A percentile compares a stretch with the other conserved stretches of the same genome.
These are phyloP conservation scores for Amia ocellicauda DNA, from an alignment of 2,113 vertebrate species.

Conservation along the genomic window DNA sequence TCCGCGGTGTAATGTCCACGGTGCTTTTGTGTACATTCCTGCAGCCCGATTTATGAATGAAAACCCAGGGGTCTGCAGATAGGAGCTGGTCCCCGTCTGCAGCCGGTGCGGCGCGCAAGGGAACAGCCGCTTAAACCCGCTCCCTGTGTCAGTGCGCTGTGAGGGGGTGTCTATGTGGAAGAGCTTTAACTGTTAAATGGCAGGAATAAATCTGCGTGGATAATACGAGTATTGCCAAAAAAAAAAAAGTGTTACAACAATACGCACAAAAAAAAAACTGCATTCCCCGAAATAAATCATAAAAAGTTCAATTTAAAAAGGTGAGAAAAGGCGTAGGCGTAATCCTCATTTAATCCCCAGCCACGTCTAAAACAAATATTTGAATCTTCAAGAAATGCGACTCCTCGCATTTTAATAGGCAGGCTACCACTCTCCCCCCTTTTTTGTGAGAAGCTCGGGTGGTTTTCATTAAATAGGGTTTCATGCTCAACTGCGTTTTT, in stretches of 20 bases:
- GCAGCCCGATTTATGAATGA: constrained; percentile 37
- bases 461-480: constrained; percentile 34
- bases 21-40: constrained; percentile 2
- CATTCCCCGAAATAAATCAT: too few species aligned
- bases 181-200: too few species aligned
- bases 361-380: background rate
- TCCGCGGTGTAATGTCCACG: constrained; percentile 10
- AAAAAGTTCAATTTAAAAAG: background rate
- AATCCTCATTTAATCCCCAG: background rate
- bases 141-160: too few species aligned
- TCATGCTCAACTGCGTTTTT: constrained; percentile 25
- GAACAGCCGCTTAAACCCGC: too few species aligned
- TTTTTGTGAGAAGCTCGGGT: constrained; percentile 23
- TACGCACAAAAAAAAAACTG: too few species aligned
- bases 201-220: too few species aligned
- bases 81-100: too few species aligned
- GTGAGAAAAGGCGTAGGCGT: background rate
- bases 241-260: too few species aligned
- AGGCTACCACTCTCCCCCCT: constrained; percentile 11
- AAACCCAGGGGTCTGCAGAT: constrained; percentile 24
- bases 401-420: constrained; percentile 6
- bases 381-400: constrained; percentile 3
- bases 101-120: too few species aligned
- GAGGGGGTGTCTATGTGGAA: too few species aligned
- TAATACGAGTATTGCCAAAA: too few species aligned